Evolutionary conservation across 2,113 vertebrate genomes (phyloP), one percentile per base, ranked within the genome.

Genomic region (Rissa tridactyla): DNA sequence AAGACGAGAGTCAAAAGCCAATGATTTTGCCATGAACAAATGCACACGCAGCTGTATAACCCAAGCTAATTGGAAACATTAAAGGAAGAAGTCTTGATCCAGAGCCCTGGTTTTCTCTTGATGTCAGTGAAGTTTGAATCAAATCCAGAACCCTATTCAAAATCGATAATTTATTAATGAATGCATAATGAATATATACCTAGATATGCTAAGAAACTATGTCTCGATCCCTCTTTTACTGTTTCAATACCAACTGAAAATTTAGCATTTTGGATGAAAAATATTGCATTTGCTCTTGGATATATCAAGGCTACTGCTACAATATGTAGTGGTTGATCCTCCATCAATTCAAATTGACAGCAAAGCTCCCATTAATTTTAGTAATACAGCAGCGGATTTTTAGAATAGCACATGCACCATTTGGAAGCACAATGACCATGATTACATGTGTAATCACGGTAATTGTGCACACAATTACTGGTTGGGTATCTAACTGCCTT

Each of bases 381-480:
- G 94, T 94, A 96, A 86, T 87, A 94, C 66, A 88, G 81, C 78
- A 90, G 60, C 3, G 27, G 61, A 88, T 77, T 92, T 97, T 97
- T 92, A 93, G 95, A 95, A 94, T 70, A 90, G 71, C 91, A 90
- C 64, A 96, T 51, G 87, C 89, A 96, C 82, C 84, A 82, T 95
- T 95, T 96, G 94, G 81, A 91, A 95, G 84, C 89, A 96, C 94
- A 97, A 96, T 94, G 95, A 96, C 87, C 89, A 4, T 95, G 96
- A 97, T 96, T 97, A 96, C 93, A 88, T 96, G 71, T 87, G 86
- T 96, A 94, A 96, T 97, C 96, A 97, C 87, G 72, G 96, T 97
- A 89, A 97, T 96, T 96, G 95, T 92, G 84, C 83, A 90, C 91
- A 95, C 94, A 95, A 94, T 97, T 93, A 87, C 83, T 91, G 84